Conservation (phyloP, 2,888 invertebrate genomes). For the Troilus luridus region DNA sequence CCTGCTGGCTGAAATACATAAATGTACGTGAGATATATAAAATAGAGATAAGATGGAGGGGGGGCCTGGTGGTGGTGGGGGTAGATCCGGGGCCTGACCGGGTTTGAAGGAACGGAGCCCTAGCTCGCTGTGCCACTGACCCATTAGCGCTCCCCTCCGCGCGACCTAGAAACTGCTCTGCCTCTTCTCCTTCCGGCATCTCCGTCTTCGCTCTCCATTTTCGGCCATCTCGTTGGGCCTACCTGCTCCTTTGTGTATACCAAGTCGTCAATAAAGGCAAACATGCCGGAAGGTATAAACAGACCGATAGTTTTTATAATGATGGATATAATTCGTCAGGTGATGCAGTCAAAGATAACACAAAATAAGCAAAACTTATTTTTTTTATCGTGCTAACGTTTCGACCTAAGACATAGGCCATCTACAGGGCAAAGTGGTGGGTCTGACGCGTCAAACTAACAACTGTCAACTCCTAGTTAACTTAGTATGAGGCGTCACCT, state of each 20-base stretch:
- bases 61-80: not conserved
- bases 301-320: too few relatives aligned
- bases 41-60: not conserved
- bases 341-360: too few relatives aligned
- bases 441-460: too few relatives aligned
- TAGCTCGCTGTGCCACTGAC: slow-evolving; percentile 4
- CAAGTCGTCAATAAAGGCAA: not conserved
- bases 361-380: too few relatives aligned
- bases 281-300: too few relatives aligned
- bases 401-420: too few relatives aligned
- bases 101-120: not conserved
- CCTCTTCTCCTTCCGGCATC: slow-evolving; percentile 47
- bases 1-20: not conserved
- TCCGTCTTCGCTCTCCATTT: not conserved
- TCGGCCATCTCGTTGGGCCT: not conserved
- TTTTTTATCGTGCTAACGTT: too few relatives aligned
- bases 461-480: too few relatives aligned
- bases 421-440: too few relatives aligned
- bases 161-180: not conserved
- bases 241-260: not conserved
- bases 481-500: too few relatives aligned
- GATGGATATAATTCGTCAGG: too few relatives aligned
- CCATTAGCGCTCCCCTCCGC: not conserved
- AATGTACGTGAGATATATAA: slow-evolving; percentile 42
- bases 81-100: slow-evolving; percentile 33